Conservation (phyloP, 1,140 invertebrate species). For the Hyles vespertilio region DNA sequence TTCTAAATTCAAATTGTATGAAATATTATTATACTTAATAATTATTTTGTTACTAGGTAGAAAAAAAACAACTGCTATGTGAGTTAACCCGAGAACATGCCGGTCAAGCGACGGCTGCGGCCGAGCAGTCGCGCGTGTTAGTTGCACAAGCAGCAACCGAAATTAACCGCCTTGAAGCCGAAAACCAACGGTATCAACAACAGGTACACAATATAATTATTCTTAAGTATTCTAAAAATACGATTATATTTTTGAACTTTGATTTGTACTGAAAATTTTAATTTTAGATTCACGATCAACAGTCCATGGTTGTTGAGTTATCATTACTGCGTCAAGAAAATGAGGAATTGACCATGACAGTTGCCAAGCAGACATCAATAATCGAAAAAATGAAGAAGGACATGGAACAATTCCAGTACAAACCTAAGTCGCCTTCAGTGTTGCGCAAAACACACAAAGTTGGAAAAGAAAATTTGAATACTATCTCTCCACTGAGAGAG, state of each 20-base stretch:
- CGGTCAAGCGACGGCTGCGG: slow-evolving; percentile 49
- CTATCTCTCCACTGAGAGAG: slow-evolving; percentile 59
- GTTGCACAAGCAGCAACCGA: slow-evolving; percentile 52
- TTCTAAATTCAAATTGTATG: not conserved
- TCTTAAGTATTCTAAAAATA: not conserved
- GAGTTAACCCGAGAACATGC: slow-evolving; percentile 57
- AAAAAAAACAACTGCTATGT: slow-evolving; percentile 53
- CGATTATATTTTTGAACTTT: not conserved
- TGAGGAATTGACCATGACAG: slow-evolving; percentile 56
- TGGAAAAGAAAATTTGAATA: slow-evolving; percentile 63
- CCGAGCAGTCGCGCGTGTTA: slow-evolving; percentile 51
- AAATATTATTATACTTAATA: not conserved
- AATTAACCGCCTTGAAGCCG: slow-evolving; percentile 46
- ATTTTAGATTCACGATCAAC: slow-evolving; percentile 66
- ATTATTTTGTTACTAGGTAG: slow-evolving; percentile 34
- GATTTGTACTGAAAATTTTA: slow-evolving; percentile 6
- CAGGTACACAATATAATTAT: slow-evolving; percentile 36
- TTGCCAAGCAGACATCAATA: slow-evolving; percentile 61
- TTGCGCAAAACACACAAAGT: slow-evolving; percentile 56
- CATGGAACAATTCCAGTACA: slow-evolving; percentile 39
- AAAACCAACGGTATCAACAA: slow-evolving; percentile 51
- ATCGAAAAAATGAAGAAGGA: slow-evolving; percentile 67
- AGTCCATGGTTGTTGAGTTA: slow-evolving; percentile 64
- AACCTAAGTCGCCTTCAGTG: slow-evolving; percentile 58
- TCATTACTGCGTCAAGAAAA: slow-evolving; percentile 67